A percentile compares a stretch with the other conserved stretches of the same genome.
These are phyloP conservation scores for Cantharis flavilabris DNA, from an alignment of 2,888 invertebrate species.

Conservation along the genomic window DNA sequence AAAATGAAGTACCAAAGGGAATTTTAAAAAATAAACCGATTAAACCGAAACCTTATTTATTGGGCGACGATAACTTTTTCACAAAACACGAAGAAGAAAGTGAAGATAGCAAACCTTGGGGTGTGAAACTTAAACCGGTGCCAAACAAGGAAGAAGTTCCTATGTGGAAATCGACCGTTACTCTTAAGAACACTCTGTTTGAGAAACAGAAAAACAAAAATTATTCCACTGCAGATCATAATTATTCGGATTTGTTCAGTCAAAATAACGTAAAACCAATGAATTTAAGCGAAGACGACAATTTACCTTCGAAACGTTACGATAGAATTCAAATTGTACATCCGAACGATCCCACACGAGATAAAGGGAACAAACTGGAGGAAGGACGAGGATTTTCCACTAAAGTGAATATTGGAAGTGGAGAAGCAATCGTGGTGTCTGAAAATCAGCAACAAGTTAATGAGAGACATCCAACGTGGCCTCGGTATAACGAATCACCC, in stretches of 20 bases:
- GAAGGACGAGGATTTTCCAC: constrained; percentile 61
- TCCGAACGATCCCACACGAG: constrained; percentile 39
- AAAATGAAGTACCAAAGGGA: constrained; percentile 62
- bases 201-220: constrained; percentile 29
- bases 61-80: constrained; percentile 65
- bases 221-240: not conserved
- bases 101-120: constrained; percentile 56
- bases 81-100: constrained; percentile 21
- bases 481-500: constrained; percentile 44
- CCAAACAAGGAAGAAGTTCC: constrained; percentile 44
- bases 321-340: constrained; percentile 47
- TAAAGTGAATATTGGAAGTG: constrained; percentile 61
- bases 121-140: constrained; percentile 57
- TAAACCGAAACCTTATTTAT: constrained; percentile 75
- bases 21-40: constrained; percentile 76
- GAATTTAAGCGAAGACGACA: constrained; percentile 14
- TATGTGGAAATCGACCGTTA: constrained; percentile 56
- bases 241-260: not conserved
- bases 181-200: constrained; percentile 49
- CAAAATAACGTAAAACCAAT: not conserved
- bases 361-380: constrained; percentile 18
- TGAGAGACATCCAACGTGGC: constrained; percentile 47
- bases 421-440: constrained; percentile 55
- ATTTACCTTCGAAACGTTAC: constrained; percentile 48
- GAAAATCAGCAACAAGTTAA: constrained; percentile 35